Conservation (phyloP, 2,797 vertebrate species). For the Graptemys geographica region DNA sequence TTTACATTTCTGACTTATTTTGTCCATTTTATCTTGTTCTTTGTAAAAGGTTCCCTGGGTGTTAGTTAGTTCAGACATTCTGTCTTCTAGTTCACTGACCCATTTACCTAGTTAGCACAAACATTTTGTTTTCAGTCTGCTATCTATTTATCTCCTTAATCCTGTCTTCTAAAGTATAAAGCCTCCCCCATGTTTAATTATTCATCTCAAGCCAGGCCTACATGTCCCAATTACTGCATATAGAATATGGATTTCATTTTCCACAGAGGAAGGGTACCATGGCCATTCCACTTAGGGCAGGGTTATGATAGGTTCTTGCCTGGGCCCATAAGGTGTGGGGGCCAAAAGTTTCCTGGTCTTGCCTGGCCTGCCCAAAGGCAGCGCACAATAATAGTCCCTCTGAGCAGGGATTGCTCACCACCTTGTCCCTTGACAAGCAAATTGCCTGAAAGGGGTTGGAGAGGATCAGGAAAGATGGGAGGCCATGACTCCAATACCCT, state of each 20-base stretch:
- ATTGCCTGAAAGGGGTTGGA: background rate
- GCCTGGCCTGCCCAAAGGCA: background rate
- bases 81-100: background rate
- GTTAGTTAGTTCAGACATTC: background rate
- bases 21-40: background rate
- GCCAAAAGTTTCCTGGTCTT: accelerated
- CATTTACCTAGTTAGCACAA: background rate
- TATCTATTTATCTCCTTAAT: background rate
- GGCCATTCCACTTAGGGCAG: background rate
- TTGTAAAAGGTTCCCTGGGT: background rate
- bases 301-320: background rate
- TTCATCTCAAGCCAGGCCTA: background rate
- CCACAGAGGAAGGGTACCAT: background rate
- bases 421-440: background rate
- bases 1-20: background rate
- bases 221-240: background rate
- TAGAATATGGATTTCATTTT: background rate
- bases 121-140: background rate
- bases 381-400: background rate
- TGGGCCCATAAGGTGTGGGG: background rate
- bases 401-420: background rate
- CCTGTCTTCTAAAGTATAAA: background rate
- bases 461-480: background rate
- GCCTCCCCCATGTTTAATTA: background rate
- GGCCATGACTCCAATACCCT: background rate